phyloP scores from a whole-genome alignment of 2,888 invertebrate species.

The Bombyx huttoni region DNA sequence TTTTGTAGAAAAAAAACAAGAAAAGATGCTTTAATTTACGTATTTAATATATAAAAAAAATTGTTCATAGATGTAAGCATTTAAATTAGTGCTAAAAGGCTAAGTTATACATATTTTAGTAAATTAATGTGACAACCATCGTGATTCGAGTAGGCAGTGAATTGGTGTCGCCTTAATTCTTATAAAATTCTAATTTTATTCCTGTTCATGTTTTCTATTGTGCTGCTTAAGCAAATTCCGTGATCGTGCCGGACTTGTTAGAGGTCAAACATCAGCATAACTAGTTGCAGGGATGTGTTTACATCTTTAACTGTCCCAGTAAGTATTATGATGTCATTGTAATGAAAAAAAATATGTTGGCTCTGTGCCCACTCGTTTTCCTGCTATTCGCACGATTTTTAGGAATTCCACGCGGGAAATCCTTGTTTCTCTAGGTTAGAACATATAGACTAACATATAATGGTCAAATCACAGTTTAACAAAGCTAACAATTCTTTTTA shows the following conservation, averaged over 20 bases:
- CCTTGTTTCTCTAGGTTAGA: conserved; percentile 12
- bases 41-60: conserved; percentile 3
- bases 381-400: conserved; percentile 45
- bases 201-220: conserved; percentile 22
- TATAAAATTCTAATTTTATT: conserved; percentile 30
- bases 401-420: conserved; percentile 47
- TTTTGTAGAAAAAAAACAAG: conserved; percentile 24
- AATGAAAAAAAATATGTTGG: conserved; percentile 64
- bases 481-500: too few relatives aligned
- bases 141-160: conserved; percentile 57
- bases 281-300: conserved; percentile 60
- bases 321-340: conserved; percentile 68
- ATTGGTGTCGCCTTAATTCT: conserved; percentile 49
- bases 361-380: conserved; percentile 70
- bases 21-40: conserved; percentile 34
- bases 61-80: conserved; percentile 6
- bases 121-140: conserved; percentile 22
- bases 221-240: conserved; percentile 22
- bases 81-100: conserved; percentile 30
- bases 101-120: conserved; percentile 19
- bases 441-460: background rate
- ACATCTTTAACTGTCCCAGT: conserved; percentile 61
- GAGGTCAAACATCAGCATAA: conserved; percentile 28
- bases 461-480: background rate
- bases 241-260: conserved; percentile 16